Base-by-base conservation (phyloP, 2,797 vertebrate genomes). In the Sciaenops ocellatus region DNA sequence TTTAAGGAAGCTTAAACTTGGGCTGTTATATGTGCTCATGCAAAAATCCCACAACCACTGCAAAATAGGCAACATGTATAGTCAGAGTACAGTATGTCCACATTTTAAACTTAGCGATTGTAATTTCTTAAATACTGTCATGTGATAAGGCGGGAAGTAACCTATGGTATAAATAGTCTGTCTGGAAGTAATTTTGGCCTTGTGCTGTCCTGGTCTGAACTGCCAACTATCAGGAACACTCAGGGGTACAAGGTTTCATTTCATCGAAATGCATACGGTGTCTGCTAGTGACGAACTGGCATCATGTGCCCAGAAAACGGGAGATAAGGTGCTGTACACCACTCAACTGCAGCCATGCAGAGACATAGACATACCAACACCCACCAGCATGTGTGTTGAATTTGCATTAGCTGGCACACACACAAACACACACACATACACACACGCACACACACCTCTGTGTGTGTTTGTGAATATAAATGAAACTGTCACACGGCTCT, bases 111-210 rank as follows among this genome's bases (percentile, higher is more conserved):
- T 63, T 38, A 15, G 47, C 47, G 48, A 85, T 85, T 85, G 74
- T 89, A 69, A 69, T 84, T 81, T 72, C 70, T 79, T 55, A 71
- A 76, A 78, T 66, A 50, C 63, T 42, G 69, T 54, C 85, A 83
- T 85, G 86, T 89, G 88, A 81, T 81, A 73, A 83, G 28, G 30
- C 69, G 72, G 61, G 44, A 82, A 80, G 82, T 78, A 79, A 46
- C 78, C 68, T 34, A 59, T 0, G 20, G n/a, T 89, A 93, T 88
- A 82, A 90, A 92, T 92, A 92, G 86, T 78, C 57, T 41, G 82
- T 83, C 78, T 80, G 64, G 55, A n/a, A 74, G 83, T 89, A 80
- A 91, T 83, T 89, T 81, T 86, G 87, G 62, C 65, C 56, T 65
- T 6, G 10, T 60, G 80, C 74, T 91, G 81, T 84, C 87, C 85